A percentile compares a stretch with the other conserved stretches of the same genome.
Conservation (phyloP, 2,888 invertebrate species). For the Synergus japonicus region DNA sequence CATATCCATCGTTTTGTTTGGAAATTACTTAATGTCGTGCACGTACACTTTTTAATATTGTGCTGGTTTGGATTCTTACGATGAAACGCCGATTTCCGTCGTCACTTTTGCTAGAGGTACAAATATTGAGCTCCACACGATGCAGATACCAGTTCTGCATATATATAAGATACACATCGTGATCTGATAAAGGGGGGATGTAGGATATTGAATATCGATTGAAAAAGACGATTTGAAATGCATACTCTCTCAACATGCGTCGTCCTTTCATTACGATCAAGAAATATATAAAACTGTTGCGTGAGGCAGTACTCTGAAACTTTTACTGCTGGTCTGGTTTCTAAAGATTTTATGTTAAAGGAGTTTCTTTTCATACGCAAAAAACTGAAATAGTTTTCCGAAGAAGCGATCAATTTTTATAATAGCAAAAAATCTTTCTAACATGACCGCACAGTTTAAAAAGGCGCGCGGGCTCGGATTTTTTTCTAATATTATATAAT, state of each 20-base stretch:
- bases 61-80: neutral
- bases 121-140: too few relatives aligned
- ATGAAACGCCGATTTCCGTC: neutral
- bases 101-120: neutral
- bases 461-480: too few relatives aligned
- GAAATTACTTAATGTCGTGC: neutral
- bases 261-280: neutral
- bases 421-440: too few relatives aligned
- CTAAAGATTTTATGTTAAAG: neutral
- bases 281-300: neutral
- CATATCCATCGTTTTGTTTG: too few relatives aligned
- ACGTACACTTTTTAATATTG: neutral
- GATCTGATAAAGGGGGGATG: constrained; percentile 47
- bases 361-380: neutral
- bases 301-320: neutral
- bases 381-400: neutral
- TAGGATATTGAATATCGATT: constrained; percentile 64
- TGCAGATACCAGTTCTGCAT: too few relatives aligned
- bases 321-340: neutral
- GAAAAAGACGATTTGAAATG: constrained; percentile 20
- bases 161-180: neutral
- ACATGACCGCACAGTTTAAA: too few relatives aligned
- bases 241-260: constrained; percentile 29
- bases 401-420: neutral
- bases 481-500: too few relatives aligned